A percentile compares a stretch with the other conserved stretches of the same genome.
Conservation (phyloP, 2,113 vertebrate species). For the Anolis sagrei region DNA sequence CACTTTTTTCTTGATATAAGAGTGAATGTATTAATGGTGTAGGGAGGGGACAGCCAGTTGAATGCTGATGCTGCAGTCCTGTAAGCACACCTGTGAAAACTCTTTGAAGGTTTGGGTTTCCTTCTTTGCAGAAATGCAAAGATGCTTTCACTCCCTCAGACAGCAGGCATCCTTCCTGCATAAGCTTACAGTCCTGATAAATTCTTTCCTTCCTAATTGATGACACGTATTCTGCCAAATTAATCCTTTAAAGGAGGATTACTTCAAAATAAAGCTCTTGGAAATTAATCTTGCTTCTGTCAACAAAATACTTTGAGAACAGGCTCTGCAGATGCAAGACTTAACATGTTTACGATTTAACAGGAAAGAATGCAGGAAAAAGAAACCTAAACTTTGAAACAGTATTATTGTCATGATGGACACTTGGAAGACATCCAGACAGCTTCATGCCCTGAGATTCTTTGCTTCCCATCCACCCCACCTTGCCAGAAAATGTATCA, state of each 20-base stretch:
- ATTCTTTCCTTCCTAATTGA: neutral
- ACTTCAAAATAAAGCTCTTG: neutral
- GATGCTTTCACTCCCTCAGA: neutral
- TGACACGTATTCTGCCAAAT: neutral
- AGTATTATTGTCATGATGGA: neutral
- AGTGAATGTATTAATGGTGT: neutral
- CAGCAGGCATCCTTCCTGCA: neutral
- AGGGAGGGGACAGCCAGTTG: neutral
- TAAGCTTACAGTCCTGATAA: neutral
- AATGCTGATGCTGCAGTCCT: neutral
- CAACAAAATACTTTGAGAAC: neutral
- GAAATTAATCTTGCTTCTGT: neutral
- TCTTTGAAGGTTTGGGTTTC: neutral
- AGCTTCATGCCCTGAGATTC: neutral
- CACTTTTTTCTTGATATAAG: neutral
- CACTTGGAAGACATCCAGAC: neutral
- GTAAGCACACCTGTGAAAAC: neutral
- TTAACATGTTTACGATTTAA: neutral
- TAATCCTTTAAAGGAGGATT: neutral
- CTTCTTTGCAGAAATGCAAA: neutral
- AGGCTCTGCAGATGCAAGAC: neutral
- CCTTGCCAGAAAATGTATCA: neutral
- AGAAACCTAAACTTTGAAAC: neutral
- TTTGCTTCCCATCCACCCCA: neutral
- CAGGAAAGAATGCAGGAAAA: conserved; percentile 1